Evolutionary conservation across 2,888 invertebrate genomes (phyloP), one percentile per base, ranked within the genome.

Genomic region (Pollenia griseotomentosa): DNA sequence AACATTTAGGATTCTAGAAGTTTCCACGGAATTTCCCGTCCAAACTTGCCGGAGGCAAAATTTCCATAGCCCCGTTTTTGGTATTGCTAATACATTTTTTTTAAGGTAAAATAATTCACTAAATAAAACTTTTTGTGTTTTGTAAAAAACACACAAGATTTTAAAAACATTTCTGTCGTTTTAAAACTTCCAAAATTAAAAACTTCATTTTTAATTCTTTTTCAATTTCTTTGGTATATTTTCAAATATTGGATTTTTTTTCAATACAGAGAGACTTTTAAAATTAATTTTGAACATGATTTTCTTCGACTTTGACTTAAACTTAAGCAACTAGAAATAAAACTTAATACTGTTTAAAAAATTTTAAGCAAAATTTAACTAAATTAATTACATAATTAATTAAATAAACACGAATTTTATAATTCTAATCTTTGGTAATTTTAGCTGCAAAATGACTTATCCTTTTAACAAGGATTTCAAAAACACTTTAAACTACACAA

Each of bases 311-410:
- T 53, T 33, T 57, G 11, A 33, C 65, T 71, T 78, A 71, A 57
- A 57, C 11, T 48, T 12, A 65, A n/a, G 10, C 19, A 68, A 59
- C 16, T 70, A 53, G 7, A 63, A 40, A 33, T 57, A 65, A 33
- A 55, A 81, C n/a, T 59, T 70, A 85, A 78, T 77, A 77, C 71
- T 85, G 53, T 57, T 81, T 55, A 33, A 40, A 33, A 51, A 71
- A 70, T 46, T 70, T 55, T 44, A 46, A 65, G 42, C 2, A 19
- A 83, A 59, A 71, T 53, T 63, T 44, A 57, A 71, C 81, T 73
- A 70, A 48, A 51, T 42, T 40, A 6, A 65, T 23, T 33, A 53
- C 51, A 73, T 42, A 73, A 48, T 23, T 57, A 11, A 77, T 44
- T 10, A 33, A 66, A 53, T 40, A 40, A n/a, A 10, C 14, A 19